These are phyloP conservation scores for Drosophila putrida DNA, from an alignment of 2,888 invertebrate genomes.

Conservation along the genomic window DNA sequence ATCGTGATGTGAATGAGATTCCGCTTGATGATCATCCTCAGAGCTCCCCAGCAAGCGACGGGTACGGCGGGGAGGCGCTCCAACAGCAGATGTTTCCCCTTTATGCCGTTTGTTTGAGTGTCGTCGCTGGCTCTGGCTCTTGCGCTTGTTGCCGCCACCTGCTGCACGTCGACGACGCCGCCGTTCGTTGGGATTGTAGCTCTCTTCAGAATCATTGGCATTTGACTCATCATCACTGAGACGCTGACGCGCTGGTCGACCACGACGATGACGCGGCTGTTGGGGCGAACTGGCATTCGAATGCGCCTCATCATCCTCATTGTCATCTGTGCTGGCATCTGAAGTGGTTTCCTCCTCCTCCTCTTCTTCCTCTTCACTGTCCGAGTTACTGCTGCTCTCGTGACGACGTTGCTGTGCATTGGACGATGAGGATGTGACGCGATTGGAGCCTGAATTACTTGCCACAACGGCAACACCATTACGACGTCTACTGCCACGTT, in stretches of 20 bases:
- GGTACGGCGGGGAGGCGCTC: conserved; percentile 50
- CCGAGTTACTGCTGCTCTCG: conserved; percentile 58
- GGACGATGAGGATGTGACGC: conserved; percentile 83
- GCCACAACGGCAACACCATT: conserved; percentile 62
- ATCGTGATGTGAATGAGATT: conserved; percentile 66
- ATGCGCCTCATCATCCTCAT: conserved; percentile 69
- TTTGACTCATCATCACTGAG: conserved; percentile 84
- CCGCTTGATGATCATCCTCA: conserved; percentile 66
- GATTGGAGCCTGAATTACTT: conserved; percentile 81
- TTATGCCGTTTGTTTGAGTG: conserved; percentile 52
- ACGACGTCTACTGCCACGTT: conserved; percentile 57
- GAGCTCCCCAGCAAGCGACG: conserved; percentile 70
- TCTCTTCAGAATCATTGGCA: conserved; percentile 87
- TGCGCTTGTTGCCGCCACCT: conserved; percentile 51
- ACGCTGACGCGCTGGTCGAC: conserved; percentile 49
- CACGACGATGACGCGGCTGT: conserved; percentile 55
- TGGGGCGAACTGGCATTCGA: conserved; percentile 60
- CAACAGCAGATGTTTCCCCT: conserved; percentile 27
- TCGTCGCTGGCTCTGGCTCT: conserved; percentile 31
- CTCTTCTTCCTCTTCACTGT: conserved; percentile 76
- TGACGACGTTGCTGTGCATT: conserved; percentile 68
- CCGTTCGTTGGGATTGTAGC: conserved; percentile 86
- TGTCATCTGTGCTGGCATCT: conserved; percentile 68
- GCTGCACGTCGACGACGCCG: conserved; percentile 59
- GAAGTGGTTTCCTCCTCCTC: conserved; percentile 69